A percentile compares a stretch with the other conserved stretches of the same genome.
These are phyloP conservation scores for Erannis defoliaria DNA, from an alignment of 2,888 invertebrate genomes.

Conservation along the genomic window DNA sequence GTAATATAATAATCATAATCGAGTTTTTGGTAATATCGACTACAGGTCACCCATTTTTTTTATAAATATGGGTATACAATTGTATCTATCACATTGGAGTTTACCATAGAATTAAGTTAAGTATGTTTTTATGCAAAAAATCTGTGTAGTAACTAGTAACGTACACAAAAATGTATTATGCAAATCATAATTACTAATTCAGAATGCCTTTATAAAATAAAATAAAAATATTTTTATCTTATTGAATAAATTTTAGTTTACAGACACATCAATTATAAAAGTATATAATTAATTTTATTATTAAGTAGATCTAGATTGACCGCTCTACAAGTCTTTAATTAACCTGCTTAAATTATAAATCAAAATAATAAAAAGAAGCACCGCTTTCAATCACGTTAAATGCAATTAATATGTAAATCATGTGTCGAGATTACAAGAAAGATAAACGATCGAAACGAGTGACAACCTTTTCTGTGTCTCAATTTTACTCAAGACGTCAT, in stretches of 20 bases:
- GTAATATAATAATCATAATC: too few relatives aligned
- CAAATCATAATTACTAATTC: too few relatives aligned
- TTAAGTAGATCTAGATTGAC: slow-evolving; percentile 11
- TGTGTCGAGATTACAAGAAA: slow-evolving; percentile 68
- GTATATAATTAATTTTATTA: slow-evolving; percentile 9
- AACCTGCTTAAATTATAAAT: slow-evolving; percentile 49
- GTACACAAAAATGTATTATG: not conserved
- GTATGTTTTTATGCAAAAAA: too few relatives aligned
- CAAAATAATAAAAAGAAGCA: slow-evolving; percentile 49
- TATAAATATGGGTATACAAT: too few relatives aligned
- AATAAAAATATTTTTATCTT: not conserved
- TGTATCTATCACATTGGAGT: too few relatives aligned
- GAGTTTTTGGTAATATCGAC: too few relatives aligned
- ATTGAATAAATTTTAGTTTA: not conserved
- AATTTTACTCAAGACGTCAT: slow-evolving; percentile 37
- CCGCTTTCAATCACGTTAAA: slow-evolving; percentile 58
- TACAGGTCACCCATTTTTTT: too few relatives aligned
- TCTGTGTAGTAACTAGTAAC: too few relatives aligned
- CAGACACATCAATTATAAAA: not conserved
- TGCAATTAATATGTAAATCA: slow-evolving; percentile 80
- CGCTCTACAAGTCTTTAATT: slow-evolving; percentile 22
- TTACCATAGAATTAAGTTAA: too few relatives aligned
- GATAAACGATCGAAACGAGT: slow-evolving; percentile 62
- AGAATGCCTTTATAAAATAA: too few relatives aligned
- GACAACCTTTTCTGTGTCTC: slow-evolving; percentile 48